Evolutionary conservation across 2,113 vertebrate species (phyloP).

Genomic region (Cavia porcellus): DNA sequence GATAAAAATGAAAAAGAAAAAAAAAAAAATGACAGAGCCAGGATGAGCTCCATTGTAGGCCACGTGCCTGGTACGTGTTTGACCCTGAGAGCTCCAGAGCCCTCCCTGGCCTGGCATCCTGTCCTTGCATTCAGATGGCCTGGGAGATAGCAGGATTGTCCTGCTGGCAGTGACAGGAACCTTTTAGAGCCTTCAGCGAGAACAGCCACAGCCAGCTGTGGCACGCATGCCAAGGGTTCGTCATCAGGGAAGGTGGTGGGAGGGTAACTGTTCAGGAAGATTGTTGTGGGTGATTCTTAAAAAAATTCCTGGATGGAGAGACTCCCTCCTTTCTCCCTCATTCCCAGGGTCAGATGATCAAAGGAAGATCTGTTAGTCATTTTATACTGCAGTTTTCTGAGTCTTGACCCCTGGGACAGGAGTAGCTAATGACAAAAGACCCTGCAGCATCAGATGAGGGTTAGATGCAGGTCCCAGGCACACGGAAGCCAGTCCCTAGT

Average conservation of each 20-base stretch:
- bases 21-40: background rate
- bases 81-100: background rate
- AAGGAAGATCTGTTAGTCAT: background rate
- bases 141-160: background rate
- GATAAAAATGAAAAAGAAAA: no score
- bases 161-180: background rate
- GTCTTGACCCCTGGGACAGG: background rate
- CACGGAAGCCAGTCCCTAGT: background rate
- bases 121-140: background rate
- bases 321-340: background rate
- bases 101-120: background rate
- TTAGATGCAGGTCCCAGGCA: background rate
- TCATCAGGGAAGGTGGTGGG: background rate
- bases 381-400: background rate
- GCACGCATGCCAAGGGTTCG: background rate
- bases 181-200: background rate
- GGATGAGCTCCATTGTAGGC: background rate
- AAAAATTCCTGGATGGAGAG: slow-evolving; percentile 35
- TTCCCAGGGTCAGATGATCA: background rate
- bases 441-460: background rate
- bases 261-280: background rate
- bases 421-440: background rate
- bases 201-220: background rate
- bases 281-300: background rate
- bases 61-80: background rate